phyloP scores from a whole-genome alignment of 2,113 vertebrate species.

The Oreotrochilus melanogaster region DNA sequence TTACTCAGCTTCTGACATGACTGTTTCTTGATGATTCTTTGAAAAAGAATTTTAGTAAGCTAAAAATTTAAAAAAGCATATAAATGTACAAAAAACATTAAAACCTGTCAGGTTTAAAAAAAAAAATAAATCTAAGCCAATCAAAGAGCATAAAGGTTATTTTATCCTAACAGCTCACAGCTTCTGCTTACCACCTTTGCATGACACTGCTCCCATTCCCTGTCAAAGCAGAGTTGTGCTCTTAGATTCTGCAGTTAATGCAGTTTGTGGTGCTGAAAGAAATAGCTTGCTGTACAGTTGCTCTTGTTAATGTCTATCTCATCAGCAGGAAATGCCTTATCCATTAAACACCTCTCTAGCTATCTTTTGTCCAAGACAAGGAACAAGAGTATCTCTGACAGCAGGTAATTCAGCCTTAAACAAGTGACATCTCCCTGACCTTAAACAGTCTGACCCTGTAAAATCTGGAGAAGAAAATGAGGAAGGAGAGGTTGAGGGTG shows the following conservation, averaged over 20 bases:
- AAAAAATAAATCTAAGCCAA: not conserved
- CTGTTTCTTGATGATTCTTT: not conserved
- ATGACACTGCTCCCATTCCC: not conserved
- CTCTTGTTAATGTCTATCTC: not conserved
- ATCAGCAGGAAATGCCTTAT: not conserved
- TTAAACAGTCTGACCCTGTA: not conserved
- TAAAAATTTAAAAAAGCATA: not conserved
- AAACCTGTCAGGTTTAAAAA: not conserved
- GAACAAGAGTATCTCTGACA: not conserved
- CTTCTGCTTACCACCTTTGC: not conserved
- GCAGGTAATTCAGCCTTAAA: not conserved
- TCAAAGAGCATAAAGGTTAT: not conserved
- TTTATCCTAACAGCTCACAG: not conserved
- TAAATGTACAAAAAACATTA: not conserved
- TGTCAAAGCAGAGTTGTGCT: not conserved
- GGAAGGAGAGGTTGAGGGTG: not conserved
- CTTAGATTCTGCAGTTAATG: not conserved
- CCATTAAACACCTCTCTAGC: not conserved
- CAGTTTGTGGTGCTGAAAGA: not conserved
- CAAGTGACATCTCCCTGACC: not conserved
- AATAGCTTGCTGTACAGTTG: not conserved
- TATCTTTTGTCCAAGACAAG: not conserved
- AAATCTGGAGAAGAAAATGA: not conserved
- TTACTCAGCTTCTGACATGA: not conserved
- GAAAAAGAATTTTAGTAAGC: not conserved